Evolutionary conservation across 2,888 invertebrate genomes (phyloP).

Genomic region (Aproaerema taeniolella): DNA sequence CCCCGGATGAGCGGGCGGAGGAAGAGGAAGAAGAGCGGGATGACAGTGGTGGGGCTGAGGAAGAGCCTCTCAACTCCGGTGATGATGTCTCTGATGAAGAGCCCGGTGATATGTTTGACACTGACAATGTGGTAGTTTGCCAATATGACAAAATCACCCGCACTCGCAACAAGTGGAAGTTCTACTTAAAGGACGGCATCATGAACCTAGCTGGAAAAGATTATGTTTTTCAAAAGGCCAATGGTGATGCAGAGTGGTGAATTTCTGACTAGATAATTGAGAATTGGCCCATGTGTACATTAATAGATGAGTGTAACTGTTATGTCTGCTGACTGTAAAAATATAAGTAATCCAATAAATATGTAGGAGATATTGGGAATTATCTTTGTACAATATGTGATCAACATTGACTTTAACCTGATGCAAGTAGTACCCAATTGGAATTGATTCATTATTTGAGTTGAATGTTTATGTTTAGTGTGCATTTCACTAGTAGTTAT

Average conservation of each 20-base stretch:
- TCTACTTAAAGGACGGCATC: constrained; percentile 99
- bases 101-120: constrained; percentile 96
- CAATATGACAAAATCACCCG: constrained; percentile 99
- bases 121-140: constrained; percentile 99
- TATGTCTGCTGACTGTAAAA: constrained; percentile 42
- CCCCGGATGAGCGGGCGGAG: constrained; percentile 80
- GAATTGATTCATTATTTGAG: not conserved
- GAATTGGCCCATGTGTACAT: constrained; percentile 53
- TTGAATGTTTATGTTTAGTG: constrained; percentile 1
- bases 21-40: constrained; percentile 84
- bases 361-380: constrained; percentile 32
- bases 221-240: constrained; percentile 99
- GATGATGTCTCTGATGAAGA: constrained; percentile 99
- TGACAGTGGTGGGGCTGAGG: constrained; percentile 79
- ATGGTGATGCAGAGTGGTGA: constrained; percentile 99
- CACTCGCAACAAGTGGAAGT: constrained; percentile 99
- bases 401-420: constrained; percentile 22
- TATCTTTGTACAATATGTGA: constrained; percentile 27
- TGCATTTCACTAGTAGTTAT: constrained; percentile 1
- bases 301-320: constrained; percentile 50
- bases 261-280: constrained; percentile 30
- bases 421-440: constrained; percentile 2
- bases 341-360: constrained; percentile 24
- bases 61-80: constrained; percentile 97
- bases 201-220: constrained; percentile 99